Conservation (phyloP, 2,888 invertebrate species). For the Azorinus chamasolen region DNA sequence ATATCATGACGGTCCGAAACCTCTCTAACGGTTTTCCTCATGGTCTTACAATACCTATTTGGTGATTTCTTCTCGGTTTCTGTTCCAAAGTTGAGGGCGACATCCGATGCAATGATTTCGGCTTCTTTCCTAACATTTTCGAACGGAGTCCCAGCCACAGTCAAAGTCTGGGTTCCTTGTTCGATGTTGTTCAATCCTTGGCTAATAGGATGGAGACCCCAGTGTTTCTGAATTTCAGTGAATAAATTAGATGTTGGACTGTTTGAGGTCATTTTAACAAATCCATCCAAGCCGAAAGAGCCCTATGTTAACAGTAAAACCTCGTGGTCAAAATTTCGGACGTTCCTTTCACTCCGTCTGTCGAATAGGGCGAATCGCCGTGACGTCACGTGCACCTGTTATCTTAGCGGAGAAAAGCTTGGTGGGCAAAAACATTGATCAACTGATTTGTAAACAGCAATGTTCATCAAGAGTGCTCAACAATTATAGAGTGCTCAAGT, state of each 20-base stretch:
- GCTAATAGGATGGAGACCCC: conserved; percentile 75
- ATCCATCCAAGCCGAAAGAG: conserved; percentile 10
- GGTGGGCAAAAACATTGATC: too few relatives aligned
- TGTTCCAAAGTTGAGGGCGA: conserved; percentile 72
- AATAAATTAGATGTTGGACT: conserved; percentile 73
- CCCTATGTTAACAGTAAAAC: conserved; percentile 1
- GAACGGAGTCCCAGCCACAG: conserved; percentile 68
- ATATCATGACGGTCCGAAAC: conserved; percentile 82
- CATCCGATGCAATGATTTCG: conserved; percentile 78
- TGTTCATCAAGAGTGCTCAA: too few relatives aligned
- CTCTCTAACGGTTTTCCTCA: conserved; percentile 83
- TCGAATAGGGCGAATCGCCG: too few relatives aligned
- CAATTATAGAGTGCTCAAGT: too few relatives aligned
- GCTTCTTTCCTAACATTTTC: conserved; percentile 79
- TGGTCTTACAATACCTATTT: conserved; percentile 82
- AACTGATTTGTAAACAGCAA: too few relatives aligned
- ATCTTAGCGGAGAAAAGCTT: too few relatives aligned
- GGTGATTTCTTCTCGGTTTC: conserved; percentile 73
- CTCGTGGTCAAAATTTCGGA: conserved; percentile 49
- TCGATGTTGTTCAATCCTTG: conserved; percentile 78
- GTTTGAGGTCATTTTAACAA: conserved; percentile 19
- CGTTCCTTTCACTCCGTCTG: not conserved
- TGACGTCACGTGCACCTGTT: too few relatives aligned
- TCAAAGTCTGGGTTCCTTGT: conserved; percentile 74
- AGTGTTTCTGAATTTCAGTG: conserved; percentile 78